Conservation (phyloP, 1,140 invertebrate species). For the Anthonomus grandis region DNA sequence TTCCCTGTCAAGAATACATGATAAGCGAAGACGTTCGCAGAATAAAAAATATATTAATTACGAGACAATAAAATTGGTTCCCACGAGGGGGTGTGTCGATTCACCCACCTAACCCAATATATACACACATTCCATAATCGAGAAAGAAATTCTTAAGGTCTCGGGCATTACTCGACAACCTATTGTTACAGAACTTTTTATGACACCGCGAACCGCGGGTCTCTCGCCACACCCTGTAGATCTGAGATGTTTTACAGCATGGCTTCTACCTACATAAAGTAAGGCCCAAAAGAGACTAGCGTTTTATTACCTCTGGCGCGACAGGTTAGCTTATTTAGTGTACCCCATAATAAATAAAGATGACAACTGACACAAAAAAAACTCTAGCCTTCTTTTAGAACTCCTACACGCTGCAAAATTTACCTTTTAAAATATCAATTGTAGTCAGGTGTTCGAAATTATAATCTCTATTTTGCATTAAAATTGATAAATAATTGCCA, state of each 20-base stretch:
- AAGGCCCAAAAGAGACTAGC: constrained; percentile 13
- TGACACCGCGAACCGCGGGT: constrained; percentile 20
- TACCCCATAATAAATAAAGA: constrained; percentile 19
- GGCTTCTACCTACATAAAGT: constrained; percentile 11
- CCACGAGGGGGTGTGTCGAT: neutral
- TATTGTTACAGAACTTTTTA: constrained; percentile 16
- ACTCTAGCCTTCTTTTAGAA: neutral
- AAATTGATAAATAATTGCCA: neutral
- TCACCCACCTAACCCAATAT: neutral
- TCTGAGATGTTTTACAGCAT: constrained; percentile 23
- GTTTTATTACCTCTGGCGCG: constrained; percentile 17
- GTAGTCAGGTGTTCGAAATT: constrained; percentile 1
- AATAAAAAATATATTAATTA: too few species aligned
- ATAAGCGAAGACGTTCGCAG: too few species aligned
- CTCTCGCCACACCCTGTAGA: constrained; percentile 21
- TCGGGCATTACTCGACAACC: constrained; percentile 9
- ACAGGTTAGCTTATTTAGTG: constrained; percentile 25
- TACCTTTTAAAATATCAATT: neutral
- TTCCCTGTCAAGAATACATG: too few species aligned
- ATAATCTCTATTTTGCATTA: neutral
- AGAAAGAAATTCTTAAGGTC: constrained; percentile 6
- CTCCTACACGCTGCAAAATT: neutral
- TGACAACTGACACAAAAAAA: constrained; percentile 15
- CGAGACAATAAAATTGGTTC: too few species aligned
- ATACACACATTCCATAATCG: constrained; percentile 5